Percentiles rank a stretch among this genome's conserved stretches.
Conservation (phyloP, 2,797 vertebrate species). For the Percopsis omiscomaycus region DNA sequence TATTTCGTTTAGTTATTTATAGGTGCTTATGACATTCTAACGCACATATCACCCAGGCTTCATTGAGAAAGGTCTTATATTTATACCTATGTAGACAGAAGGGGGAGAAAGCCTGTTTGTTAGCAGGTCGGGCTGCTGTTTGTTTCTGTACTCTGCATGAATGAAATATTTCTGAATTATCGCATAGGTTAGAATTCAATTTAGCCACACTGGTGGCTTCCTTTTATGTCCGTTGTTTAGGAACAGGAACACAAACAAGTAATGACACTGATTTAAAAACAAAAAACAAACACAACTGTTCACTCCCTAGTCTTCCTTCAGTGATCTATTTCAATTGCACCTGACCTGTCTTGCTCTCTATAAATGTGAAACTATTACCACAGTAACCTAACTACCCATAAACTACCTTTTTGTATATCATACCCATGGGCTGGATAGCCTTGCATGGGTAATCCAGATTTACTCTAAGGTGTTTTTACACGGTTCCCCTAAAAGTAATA, state of each 20-base stretch:
- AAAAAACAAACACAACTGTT: slow-evolving; percentile 22
- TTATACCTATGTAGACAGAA: too few relatives aligned
- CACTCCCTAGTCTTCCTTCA: slow-evolving; percentile 4
- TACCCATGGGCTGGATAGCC: too few relatives aligned
- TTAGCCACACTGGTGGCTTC: background rate
- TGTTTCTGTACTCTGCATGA: background rate
- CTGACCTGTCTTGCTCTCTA: slow-evolving; percentile 7
- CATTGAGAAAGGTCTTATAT: too few relatives aligned
- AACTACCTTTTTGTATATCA: too few relatives aligned
- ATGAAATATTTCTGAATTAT: background rate
- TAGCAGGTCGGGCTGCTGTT: slow-evolving; percentile 8
- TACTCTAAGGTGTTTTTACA: too few relatives aligned
- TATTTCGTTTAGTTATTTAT: slow-evolving; percentile 16
- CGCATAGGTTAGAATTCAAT: background rate
- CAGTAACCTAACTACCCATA: too few relatives aligned
- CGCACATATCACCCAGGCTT: background rate
- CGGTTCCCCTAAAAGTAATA: too few relatives aligned
- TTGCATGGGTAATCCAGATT: too few relatives aligned
- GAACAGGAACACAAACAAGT: slow-evolving; percentile 11
- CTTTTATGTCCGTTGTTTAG: slow-evolving; percentile 6
- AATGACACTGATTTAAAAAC: slow-evolving; percentile 34
- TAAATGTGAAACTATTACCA: too few relatives aligned
- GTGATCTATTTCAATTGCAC: background rate
- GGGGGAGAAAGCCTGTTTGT: background rate
- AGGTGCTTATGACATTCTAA: background rate